Conservation (phyloP, 2,888 invertebrate genomes). For the Nomada ruficornis region DNA sequence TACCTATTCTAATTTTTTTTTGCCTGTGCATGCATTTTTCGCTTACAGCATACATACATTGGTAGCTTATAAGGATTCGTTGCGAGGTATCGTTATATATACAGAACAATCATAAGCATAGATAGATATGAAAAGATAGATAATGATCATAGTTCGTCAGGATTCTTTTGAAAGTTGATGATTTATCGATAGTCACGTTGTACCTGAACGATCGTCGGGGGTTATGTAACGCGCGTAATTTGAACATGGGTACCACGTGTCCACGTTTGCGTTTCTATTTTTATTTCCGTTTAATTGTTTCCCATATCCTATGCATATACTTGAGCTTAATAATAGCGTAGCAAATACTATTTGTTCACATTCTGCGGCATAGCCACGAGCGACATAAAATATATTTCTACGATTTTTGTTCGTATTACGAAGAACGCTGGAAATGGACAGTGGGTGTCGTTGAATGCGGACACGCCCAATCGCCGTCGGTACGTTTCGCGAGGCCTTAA, state of each 20-base stretch:
- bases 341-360: not conserved
- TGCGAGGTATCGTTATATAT: not conserved
- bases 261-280: slow-evolving; percentile 16
- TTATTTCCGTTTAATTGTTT: not conserved
- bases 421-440: slow-evolving; percentile 53
- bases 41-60: not conserved
- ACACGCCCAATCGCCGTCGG: slow-evolving; percentile 58
- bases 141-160: not conserved
- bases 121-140: no score
- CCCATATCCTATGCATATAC: not conserved
- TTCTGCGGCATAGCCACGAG: not conserved
- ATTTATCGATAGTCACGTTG: slow-evolving; percentile 34
- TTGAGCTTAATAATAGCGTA: not conserved
- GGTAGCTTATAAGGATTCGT: not conserved
- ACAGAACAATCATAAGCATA: not conserved
- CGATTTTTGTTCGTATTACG: not conserved
- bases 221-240: slow-evolving; percentile 67
- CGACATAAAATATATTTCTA: not conserved
- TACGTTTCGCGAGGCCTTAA: slow-evolving; percentile 57
- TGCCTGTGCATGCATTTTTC: not conserved
- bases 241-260: slow-evolving; percentile 67
- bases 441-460: slow-evolving; percentile 59
- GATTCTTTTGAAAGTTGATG: not conserved
- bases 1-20: not conserved
- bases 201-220: not conserved